Evolutionary conservation across 2,797 vertebrate species (phyloP).

Genomic region (Spea hammondii): DNA sequence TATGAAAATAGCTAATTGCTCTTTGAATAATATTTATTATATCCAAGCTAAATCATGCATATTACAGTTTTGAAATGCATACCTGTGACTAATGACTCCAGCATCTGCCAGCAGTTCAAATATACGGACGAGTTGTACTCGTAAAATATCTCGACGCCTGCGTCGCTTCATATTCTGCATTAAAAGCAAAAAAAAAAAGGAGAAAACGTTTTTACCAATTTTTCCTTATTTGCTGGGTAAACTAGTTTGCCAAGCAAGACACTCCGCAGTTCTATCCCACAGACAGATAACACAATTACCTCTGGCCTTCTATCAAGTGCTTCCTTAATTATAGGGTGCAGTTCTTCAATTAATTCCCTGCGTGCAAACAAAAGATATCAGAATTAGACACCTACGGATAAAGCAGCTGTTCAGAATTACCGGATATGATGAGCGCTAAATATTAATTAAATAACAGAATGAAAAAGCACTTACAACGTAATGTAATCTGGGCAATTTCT

Average conservation of each 20-base stretch:
- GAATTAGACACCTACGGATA: slow-evolving; percentile 28
- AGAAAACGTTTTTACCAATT: not conserved
- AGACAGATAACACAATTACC: slow-evolving; percentile 70
- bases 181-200: slow-evolving; percentile 48
- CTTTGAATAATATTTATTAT: too few species aligned
- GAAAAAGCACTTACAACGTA: not conserved
- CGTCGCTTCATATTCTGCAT: slow-evolving; percentile 95
- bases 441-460: slow-evolving; percentile 15
- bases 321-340: slow-evolving; percentile 99
- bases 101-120: slow-evolving; percentile 98
- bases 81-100: slow-evolving; percentile 97
- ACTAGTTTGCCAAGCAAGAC: not conserved
- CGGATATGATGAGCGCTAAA: not conserved
- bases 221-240: not conserved
- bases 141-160: slow-evolving; percentile 97
- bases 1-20: too few species aligned
- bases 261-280: not conserved
- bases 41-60: not conserved
- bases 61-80: not conserved
- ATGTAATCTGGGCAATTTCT: too few species aligned
- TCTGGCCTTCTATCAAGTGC: slow-evolving; percentile 98
- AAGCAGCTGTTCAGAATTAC: slow-evolving; percentile 16
- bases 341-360: slow-evolving; percentile 96
- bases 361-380: slow-evolving; percentile 54
- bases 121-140: slow-evolving; percentile 97